phyloP scores from a whole-genome alignment of 2,113 vertebrate genomes.

The Hippocampus barbouri region DNA sequence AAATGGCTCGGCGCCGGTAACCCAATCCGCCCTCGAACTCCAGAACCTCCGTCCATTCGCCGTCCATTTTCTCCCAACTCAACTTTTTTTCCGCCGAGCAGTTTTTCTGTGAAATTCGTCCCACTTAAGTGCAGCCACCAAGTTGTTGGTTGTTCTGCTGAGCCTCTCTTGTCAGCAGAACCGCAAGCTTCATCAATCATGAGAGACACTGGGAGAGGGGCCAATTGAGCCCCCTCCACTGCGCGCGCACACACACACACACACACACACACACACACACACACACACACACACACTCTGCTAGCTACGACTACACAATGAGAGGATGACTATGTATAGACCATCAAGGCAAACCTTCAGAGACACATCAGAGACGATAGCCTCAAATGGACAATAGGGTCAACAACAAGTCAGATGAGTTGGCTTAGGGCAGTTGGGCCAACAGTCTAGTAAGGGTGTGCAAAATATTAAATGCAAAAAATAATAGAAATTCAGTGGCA shows the following conservation, averaged over 20 bases:
- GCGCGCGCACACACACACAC: slow-evolving; percentile 15
- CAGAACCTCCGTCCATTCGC: slow-evolving; percentile 19
- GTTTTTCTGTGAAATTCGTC: slow-evolving; percentile 52
- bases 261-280: not conserved
- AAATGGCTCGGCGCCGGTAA: slow-evolving; percentile 44
- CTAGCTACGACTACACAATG: slow-evolving; percentile 27
- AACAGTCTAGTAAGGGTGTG: not conserved
- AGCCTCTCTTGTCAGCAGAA: slow-evolving; percentile 66
- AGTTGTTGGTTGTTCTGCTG: slow-evolving; percentile 69
- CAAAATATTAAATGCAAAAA: not conserved
- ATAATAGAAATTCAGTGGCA: too few species aligned
- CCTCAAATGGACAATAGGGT: slow-evolving; percentile 40
- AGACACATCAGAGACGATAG: slow-evolving; percentile 32
- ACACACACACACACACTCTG: slow-evolving; percentile 15
- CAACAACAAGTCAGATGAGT: slow-evolving; percentile 3
- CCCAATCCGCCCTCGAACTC: slow-evolving; percentile 34
- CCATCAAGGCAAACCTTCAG: slow-evolving; percentile 42
- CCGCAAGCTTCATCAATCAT: slow-evolving; percentile 63
- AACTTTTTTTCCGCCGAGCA: slow-evolving; percentile 1
- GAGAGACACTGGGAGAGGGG: slow-evolving; percentile 32
- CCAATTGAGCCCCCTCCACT: slow-evolving; percentile 39
- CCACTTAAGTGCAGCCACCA: slow-evolving; percentile 59
- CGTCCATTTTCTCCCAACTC: not conserved
- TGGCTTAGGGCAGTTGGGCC: not conserved
- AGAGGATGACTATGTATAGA: slow-evolving; percentile 42